These are phyloP conservation scores for Bergia sp. DNA, from an alignment of 92 coral and sea anemone genomes.

Conservation along the genomic window DNA sequence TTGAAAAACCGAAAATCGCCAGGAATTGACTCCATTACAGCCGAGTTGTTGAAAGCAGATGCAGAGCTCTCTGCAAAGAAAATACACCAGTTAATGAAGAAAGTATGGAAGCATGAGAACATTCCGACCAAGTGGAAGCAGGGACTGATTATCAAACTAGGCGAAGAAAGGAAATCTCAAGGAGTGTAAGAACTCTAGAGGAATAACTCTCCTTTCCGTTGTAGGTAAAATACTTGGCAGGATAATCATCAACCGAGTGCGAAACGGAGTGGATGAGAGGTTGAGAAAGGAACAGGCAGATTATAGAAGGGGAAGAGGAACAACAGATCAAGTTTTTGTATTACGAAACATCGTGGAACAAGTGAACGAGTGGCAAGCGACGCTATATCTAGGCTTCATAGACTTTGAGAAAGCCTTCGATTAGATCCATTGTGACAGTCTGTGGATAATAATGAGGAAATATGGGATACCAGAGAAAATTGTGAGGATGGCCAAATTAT, in stretches of 20 bases:
- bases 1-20: constrained; percentile 46
- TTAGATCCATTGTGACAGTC: constrained; percentile 44
- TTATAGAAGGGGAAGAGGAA: constrained; percentile 48
- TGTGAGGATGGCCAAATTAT: constrained; percentile 27
- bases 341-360: constrained; percentile 51
- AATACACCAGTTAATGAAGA: constrained; percentile 39
- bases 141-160: constrained; percentile 51
- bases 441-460: constrained; percentile 33
- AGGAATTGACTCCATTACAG: constrained; percentile 33
- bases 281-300: constrained; percentile 44
- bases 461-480: constrained; percentile 53
- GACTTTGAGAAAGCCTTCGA: constrained; percentile 56
- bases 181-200: constrained; percentile 37
- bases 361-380: constrained; percentile 54
- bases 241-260: constrained; percentile 22
- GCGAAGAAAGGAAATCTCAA: constrained; percentile 55
- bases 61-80: constrained; percentile 39
- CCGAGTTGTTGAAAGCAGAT: constrained; percentile 48
- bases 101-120: constrained; percentile 44
- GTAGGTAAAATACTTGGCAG: constrained; percentile 46
- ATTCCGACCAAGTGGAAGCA: constrained; percentile 52
- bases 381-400: constrained; percentile 32
- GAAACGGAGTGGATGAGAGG: neutral
- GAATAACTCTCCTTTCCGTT: constrained; percentile 41
- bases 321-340: constrained; percentile 48